A percentile compares a stretch with the other conserved stretches of the same genome.
Conservation (phyloP, 2,113 vertebrate genomes). For the Prolemur simus region DNA sequence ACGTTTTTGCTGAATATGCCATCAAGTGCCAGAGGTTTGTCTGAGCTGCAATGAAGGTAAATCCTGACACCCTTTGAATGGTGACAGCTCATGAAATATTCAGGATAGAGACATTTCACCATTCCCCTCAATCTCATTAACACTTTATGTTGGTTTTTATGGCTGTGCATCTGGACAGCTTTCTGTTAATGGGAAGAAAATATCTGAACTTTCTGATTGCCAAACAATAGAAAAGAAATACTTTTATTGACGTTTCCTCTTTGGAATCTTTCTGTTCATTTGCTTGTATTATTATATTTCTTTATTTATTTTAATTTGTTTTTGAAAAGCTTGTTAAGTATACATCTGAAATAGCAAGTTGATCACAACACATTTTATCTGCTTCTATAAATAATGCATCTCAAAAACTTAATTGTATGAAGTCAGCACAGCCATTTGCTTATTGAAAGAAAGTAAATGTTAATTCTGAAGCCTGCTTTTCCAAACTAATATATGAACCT, state of each 20-base stretch:
- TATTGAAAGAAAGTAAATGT: not conserved
- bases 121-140: constrained; percentile 1
- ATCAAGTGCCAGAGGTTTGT: not conserved
- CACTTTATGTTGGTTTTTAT: constrained; percentile 12
- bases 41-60: not conserved
- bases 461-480: not conserved
- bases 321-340: not conserved
- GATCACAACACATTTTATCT: not conserved
- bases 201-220: not conserved
- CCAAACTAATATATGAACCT: not conserved
- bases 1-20: not conserved
- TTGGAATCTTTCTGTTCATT: not conserved
- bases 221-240: not conserved
- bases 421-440: not conserved
- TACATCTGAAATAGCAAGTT: not conserved
- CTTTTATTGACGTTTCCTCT: not conserved
- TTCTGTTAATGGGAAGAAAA: constrained; percentile 13
- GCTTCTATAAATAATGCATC: not conserved
- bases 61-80: not conserved
- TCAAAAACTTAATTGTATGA: not conserved
- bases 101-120: not conserved
- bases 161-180: not conserved
- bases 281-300: not conserved
- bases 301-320: not conserved
- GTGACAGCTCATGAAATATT: constrained; percentile 47